These are phyloP conservation scores for Epizoanthus stellaris DNA, from an alignment of 92 coral and sea anemone species.

Conservation along the genomic window DNA sequence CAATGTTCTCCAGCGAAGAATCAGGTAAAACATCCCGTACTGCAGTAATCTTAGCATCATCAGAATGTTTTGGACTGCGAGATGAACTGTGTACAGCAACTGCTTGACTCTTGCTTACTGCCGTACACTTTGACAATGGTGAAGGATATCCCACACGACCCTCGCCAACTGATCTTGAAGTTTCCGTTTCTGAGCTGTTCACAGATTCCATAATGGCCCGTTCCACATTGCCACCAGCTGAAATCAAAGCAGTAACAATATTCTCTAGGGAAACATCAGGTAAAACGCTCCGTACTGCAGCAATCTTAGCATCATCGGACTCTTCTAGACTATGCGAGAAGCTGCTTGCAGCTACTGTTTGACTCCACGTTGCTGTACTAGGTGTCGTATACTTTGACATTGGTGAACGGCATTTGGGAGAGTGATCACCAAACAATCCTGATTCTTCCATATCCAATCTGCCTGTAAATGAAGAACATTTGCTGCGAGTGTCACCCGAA, in stretches of 20 bases:
- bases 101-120: no score
- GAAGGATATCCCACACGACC: no score
- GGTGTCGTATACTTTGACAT: neutral
- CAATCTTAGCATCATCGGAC: slow-evolving; percentile 21
- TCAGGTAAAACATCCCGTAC: slow-evolving; percentile 9
- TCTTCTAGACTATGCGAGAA: neutral
- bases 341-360: neutral
- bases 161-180: no score
- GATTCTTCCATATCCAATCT: neutral
- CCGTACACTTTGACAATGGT: no score
- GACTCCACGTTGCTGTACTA: neutral
- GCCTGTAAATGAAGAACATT: neutral
- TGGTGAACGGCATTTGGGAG: neutral
- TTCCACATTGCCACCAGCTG: slow-evolving; percentile 19
- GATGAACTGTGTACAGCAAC: no score
- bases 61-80: neutral
- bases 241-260: neutral
- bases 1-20: slow-evolving; percentile 17
- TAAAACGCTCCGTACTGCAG: slow-evolving; percentile 11
- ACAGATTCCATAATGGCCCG: slow-evolving; percentile 21
- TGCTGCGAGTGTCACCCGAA: neutral
- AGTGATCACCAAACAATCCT: neutral
- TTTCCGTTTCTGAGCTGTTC: neutral
- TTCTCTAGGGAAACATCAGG: slow-evolving; percentile 13
- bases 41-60: slow-evolving; percentile 11